A percentile compares a stretch with the other conserved stretches of the same genome.
Conservation (phyloP, 2,888 invertebrate genomes). For the Phaedon cochleariae region DNA sequence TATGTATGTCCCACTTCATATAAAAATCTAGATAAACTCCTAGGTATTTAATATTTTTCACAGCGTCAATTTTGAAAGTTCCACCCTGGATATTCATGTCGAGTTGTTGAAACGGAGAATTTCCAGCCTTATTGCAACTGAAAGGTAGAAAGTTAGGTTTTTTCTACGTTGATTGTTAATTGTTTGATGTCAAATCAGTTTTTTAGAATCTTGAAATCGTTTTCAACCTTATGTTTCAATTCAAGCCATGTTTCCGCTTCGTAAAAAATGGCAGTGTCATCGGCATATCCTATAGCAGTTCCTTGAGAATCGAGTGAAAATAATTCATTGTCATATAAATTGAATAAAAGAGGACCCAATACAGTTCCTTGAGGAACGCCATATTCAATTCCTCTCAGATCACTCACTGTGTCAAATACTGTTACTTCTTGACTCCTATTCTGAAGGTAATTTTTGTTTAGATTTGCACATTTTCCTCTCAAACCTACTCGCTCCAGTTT, state of each 20-base stretch:
- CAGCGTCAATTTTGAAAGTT: background rate
- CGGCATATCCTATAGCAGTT: background rate
- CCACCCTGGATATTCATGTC: background rate
- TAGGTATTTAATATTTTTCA: background rate
- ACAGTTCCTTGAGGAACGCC: too few relatives aligned
- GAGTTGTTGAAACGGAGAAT: background rate
- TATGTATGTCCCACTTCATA: slow-evolving; percentile 6
- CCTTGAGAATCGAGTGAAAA: background rate
- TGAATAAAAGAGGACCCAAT: too few relatives aligned
- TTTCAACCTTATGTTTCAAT: too few relatives aligned
- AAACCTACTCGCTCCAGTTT: background rate
- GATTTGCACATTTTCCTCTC: background rate
- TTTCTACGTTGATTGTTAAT: background rate
- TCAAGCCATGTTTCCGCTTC: too few relatives aligned
- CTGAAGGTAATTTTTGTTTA: background rate
- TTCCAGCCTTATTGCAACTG: background rate
- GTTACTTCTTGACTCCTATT: background rate
- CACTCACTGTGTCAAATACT: background rate
- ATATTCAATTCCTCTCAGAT: too few relatives aligned
- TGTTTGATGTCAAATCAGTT: slow-evolving; percentile 2
- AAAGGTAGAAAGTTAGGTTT: slow-evolving; percentile 3
- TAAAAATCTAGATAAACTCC: background rate
- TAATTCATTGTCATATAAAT: slow-evolving; percentile 5
- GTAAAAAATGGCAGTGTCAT: too few relatives aligned
- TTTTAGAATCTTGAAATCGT: slow-evolving; percentile 6